These are phyloP conservation scores for Ambastaia sidthimunki DNA, from an alignment of 2,797 vertebrate genomes.

Conservation along the genomic window DNA sequence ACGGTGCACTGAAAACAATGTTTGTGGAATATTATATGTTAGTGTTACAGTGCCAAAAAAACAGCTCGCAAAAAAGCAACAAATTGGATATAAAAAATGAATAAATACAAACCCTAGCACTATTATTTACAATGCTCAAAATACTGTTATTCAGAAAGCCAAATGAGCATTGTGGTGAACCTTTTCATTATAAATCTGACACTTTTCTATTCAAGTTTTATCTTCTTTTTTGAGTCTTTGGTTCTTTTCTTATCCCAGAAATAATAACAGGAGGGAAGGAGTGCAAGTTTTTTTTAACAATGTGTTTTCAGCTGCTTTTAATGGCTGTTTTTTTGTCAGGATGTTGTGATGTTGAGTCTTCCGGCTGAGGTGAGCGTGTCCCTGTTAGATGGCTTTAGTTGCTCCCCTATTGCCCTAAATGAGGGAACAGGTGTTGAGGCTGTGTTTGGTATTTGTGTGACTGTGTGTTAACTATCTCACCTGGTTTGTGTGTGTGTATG, in stretches of 20 bases:
- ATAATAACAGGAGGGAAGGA: neutral
- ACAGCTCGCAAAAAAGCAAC: no score
- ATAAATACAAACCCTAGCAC: neutral
- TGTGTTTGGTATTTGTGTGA: constrained; percentile 17
- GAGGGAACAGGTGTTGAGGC: constrained; percentile 43
- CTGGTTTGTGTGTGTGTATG: constrained; percentile 35
- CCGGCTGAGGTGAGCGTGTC: constrained; percentile 15
- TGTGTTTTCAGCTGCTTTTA: constrained; percentile 37
- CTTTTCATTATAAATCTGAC: constrained; percentile 26
- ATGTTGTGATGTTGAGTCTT: neutral
- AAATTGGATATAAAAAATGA: constrained; percentile 6
- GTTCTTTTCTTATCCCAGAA: neutral
- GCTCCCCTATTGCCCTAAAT: constrained; percentile 52
- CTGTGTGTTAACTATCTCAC: constrained; percentile 35
- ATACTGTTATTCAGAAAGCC: constrained; percentile 4
- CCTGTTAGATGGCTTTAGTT: constrained; percentile 31
- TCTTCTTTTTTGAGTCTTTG: neutral
- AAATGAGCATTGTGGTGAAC: neutral
- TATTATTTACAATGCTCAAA: constrained; percentile 26
- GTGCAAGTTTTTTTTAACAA: no score
- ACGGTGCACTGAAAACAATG: neutral
- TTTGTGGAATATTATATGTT: constrained; percentile 12
- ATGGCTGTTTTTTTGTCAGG: constrained; percentile 2
- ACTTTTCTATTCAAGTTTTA: neutral
- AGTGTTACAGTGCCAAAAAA: neutral